Evolutionary conservation across 2,797 vertebrate genomes (phyloP), one percentile per base, ranked within the genome.

Genomic region (Enteromius viviparus): DNA sequence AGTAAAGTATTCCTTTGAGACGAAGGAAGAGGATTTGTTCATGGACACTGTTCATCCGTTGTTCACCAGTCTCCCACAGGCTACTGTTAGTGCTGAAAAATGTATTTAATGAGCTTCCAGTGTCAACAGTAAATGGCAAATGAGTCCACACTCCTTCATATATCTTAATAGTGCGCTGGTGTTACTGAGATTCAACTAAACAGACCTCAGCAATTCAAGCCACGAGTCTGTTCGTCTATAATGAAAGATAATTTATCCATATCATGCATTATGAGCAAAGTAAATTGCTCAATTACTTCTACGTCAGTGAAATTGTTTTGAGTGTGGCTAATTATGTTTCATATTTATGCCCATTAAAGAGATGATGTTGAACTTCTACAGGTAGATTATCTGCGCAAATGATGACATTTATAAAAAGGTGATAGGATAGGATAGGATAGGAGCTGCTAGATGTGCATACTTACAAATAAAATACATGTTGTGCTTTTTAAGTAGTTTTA

Each of bases 181-280:
- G 26, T 15, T 3, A 32, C 29, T 64, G 26, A 64, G 60, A 64
- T 64, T 8, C 17, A 64, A 64, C 26, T 32, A 64, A 64, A 64
- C 26, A 32, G 60, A 14, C 26, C 26, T 64, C 23, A 3, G 58
- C 23, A 62, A 6, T 47, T 62, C 23, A 29, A 77, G 15, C 23
- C 75, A 29, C 0, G 8, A 15, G 55, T 14, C 42, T 34, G 26
- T 37, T 49, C 42, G n/a, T 49, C 40, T 15, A 15, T 65, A 66
- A 78, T 17, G 62, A 47, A 78, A 51, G 62, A 78, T 49, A 9
- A 65, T 78, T 66, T 23, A 47, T 45, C 37, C 58, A 29, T 45
- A 62, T 76, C 55, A 34, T 62, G 55, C 75, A 19, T 77, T 77
- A 77, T 26, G 37, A 42, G 74, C 51, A 76, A 62, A 62, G 55